phyloP scores from a whole-genome alignment of 1,140 invertebrate species.

The Zaprionus kolodkinae region DNA sequence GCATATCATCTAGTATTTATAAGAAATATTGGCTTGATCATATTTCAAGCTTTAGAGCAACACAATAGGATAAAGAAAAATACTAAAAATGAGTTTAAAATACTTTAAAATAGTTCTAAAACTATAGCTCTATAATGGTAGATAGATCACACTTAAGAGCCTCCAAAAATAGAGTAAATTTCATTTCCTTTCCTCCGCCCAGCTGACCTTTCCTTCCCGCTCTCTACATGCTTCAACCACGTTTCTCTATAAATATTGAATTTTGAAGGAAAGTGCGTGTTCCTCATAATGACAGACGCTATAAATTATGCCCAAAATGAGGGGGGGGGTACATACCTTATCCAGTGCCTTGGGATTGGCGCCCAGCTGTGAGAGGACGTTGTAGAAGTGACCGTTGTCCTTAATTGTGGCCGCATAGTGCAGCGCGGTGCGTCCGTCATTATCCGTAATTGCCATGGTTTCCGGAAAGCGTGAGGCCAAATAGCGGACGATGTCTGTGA shows the following conservation, averaged over 20 bases:
- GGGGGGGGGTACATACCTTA: conserved; percentile 87
- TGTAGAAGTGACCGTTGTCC: conserved; percentile 95
- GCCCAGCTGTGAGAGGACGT: conserved; percentile 92
- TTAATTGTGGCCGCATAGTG: conserved; percentile 94
- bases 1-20: too few relatives aligned
- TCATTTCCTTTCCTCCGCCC: too few relatives aligned
- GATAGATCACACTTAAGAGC: not conserved
- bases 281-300: conserved; percentile 1
- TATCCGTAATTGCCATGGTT: conserved; percentile 90
- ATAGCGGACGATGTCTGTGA: conserved; percentile 86
- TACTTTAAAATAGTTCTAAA: too few relatives aligned
- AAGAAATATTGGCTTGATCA: too few relatives aligned
- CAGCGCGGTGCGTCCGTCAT: conserved; percentile 93
- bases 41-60: too few relatives aligned
- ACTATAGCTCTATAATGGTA: too few relatives aligned
- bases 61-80: too few relatives aligned
- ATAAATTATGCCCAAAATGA: conserved; percentile 27
- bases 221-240: not conserved
- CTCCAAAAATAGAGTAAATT: too few relatives aligned
- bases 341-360: conserved; percentile 92
- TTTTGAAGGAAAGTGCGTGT: conserved; percentile 2
- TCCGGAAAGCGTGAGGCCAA: conserved; percentile 92
- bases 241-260: not conserved
- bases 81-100: too few relatives aligned
- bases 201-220: too few relatives aligned